Evolutionary conservation across 2,113 vertebrate species (phyloP).

Genomic region (Myotis yumanensis): DNA sequence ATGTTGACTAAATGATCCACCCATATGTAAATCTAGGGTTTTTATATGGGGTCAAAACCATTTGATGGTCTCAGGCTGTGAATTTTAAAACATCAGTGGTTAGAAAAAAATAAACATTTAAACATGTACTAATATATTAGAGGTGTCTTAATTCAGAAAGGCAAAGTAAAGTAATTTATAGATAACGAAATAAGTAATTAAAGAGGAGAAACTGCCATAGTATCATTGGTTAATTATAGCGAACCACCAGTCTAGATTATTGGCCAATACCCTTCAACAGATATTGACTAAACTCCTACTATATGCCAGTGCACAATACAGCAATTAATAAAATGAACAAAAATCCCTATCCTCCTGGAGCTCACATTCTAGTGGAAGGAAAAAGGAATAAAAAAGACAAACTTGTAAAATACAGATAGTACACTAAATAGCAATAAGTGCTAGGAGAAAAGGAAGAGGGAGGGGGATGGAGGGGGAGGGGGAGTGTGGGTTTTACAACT

Average conservation of each 20-base stretch:
- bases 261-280: background rate
- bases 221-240: background rate
- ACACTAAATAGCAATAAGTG: background rate
- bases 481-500: background rate
- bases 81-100: slow-evolving; percentile 1
- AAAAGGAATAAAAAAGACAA: background rate
- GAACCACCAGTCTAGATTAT: background rate
- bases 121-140: background rate
- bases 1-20: background rate
- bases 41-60: background rate
- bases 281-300: background rate
- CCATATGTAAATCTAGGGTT: background rate
- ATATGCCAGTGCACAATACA: background rate
- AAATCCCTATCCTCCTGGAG: background rate
- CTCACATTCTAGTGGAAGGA: background rate
- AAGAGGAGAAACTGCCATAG: background rate
- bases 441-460: background rate
- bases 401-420: background rate
- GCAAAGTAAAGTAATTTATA: background rate
- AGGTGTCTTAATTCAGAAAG: background rate
- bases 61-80: background rate
- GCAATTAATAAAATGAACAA: background rate
- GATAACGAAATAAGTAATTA: background rate
- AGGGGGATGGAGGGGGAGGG: rapidly evolving
- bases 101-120: background rate